Percentiles rank a stretch among this genome's conserved stretches.
These are phyloP conservation scores for Gambusia affinis DNA, from an alignment of 2,113 vertebrate species.

Conservation along the genomic window DNA sequence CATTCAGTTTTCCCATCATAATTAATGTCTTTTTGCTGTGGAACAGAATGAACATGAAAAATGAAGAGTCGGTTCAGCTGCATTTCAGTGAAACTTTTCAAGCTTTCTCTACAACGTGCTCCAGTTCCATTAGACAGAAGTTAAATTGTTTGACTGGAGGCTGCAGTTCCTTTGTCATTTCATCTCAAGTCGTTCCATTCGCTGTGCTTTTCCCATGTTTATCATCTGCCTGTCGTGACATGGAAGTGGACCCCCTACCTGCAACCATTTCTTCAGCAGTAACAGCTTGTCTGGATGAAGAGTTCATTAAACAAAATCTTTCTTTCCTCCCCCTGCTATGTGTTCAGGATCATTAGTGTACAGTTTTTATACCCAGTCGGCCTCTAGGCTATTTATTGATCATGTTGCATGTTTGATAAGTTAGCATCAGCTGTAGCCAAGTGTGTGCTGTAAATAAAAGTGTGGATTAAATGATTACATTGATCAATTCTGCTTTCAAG, in stretches of 20 bases:
- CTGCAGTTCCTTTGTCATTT: slow-evolving; percentile 17
- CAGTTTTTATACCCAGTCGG: slow-evolving; percentile 24
- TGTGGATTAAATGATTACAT: slow-evolving; percentile 44
- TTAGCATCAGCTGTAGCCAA: slow-evolving; percentile 51
- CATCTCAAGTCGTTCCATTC: slow-evolving; percentile 26
- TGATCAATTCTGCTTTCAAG: slow-evolving; percentile 22
- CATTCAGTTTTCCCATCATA: slow-evolving; percentile 19
- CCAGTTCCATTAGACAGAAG: slow-evolving; percentile 16
- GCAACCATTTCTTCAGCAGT: background rate
- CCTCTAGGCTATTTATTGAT: slow-evolving; percentile 48
- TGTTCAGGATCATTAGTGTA: slow-evolving; percentile 9
- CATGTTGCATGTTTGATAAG: slow-evolving; percentile 32
- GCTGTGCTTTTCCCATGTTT: background rate
- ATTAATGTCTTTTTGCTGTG: slow-evolving; percentile 1
- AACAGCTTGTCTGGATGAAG: slow-evolving; percentile 2
- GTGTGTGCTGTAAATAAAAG: slow-evolving; percentile 41
- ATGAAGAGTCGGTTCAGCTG: background rate
- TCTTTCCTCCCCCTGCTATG: background rate
- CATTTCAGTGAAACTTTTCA: slow-evolving; percentile 2
- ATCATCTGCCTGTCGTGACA: background rate
- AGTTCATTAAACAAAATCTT: background rate
- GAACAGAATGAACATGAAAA: background rate
- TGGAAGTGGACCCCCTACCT: background rate
- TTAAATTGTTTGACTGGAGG: slow-evolving; percentile 22
- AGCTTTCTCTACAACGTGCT: background rate